Evolutionary conservation across 2,888 invertebrate genomes (phyloP).

Genomic region (Congeria kusceri): DNA sequence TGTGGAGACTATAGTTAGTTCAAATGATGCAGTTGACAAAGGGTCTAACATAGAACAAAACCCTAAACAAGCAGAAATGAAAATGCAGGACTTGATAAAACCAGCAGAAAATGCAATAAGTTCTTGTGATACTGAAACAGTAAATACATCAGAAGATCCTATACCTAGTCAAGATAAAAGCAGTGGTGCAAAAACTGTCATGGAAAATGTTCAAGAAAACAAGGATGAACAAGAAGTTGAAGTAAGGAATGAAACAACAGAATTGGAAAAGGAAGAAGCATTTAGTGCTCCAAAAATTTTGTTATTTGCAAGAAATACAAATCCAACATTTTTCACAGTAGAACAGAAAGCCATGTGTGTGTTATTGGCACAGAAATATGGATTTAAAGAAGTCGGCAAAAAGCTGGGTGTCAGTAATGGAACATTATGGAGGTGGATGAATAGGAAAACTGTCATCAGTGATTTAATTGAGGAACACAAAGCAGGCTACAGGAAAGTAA

Average conservation of each 20-base stretch:
- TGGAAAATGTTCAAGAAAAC: not conserved
- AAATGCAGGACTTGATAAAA: not conserved
- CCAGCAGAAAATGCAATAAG: not conserved
- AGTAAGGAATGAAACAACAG: conserved; percentile 5
- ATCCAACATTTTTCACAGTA: conserved; percentile 48
- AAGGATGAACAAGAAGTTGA: not conserved
- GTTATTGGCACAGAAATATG: conserved; percentile 48
- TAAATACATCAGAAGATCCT: no score
- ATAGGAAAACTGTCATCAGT: conserved; percentile 8
- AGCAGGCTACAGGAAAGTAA: conserved; percentile 3
- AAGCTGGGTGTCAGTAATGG: conserved; percentile 55
- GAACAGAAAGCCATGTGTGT: conserved; percentile 61
- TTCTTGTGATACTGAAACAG: not conserved
- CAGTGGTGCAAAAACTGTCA: not conserved
- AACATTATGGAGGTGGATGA: conserved; percentile 58
- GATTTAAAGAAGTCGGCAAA: conserved; percentile 36
- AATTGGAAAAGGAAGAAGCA: not conserved
- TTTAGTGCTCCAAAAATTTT: conserved; percentile 43
- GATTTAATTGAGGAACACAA: conserved; percentile 38
- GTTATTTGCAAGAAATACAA: conserved; percentile 27
- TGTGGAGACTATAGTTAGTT: not conserved
- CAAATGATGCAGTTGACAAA: no score
- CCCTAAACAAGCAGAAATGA: not conserved
- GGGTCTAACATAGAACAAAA: not conserved
- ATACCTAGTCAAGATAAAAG: not conserved